These are phyloP conservation scores for Heterotis niloticus DNA, from an alignment of 2,113 vertebrate species.

Conservation along the genomic window DNA sequence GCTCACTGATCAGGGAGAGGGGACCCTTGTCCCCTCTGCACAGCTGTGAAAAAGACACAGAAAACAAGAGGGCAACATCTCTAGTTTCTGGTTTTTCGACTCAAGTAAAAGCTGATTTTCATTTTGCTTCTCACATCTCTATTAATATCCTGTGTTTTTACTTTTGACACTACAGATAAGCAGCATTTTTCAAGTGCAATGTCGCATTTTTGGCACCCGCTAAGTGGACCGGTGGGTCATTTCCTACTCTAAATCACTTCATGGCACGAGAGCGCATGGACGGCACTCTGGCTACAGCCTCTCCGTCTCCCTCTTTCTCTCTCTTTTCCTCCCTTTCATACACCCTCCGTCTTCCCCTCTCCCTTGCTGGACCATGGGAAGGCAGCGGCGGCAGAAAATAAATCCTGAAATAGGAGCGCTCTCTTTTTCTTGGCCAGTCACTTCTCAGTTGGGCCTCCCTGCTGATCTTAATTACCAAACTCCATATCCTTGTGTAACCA, in stretches of 20 bases:
- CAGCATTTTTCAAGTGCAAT: constrained; percentile 29
- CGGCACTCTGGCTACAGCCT: background rate
- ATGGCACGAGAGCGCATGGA: constrained; percentile 30
- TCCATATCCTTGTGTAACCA: constrained; percentile 45
- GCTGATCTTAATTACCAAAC: constrained; percentile 46
- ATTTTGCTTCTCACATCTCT: constrained; percentile 1
- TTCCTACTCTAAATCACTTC: constrained; percentile 41
- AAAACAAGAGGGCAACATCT: background rate
- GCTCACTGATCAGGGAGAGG: background rate
- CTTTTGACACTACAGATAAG: constrained; percentile 31
- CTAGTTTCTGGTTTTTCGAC: background rate
- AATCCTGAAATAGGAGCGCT: constrained; percentile 25
- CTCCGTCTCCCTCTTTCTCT: background rate
- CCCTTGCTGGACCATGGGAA: constrained; percentile 16
- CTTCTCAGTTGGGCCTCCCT: constrained; percentile 26
- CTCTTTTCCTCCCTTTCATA: background rate
- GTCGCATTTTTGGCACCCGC: constrained; percentile 28
- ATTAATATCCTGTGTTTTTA: constrained; percentile 37
- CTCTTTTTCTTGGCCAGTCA: constrained; percentile 35
- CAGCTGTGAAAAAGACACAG: background rate
- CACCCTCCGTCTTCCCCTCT: background rate
- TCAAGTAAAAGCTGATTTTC: background rate
- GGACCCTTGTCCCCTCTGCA: too few species aligned
- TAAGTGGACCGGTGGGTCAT: constrained; percentile 13
- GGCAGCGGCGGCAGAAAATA: constrained; percentile 30